Evolutionary conservation across 30 jellyfish, hydroid and myxozoan genomes (phyloP).

Genomic region (Nemopilema nomurai): DNA sequence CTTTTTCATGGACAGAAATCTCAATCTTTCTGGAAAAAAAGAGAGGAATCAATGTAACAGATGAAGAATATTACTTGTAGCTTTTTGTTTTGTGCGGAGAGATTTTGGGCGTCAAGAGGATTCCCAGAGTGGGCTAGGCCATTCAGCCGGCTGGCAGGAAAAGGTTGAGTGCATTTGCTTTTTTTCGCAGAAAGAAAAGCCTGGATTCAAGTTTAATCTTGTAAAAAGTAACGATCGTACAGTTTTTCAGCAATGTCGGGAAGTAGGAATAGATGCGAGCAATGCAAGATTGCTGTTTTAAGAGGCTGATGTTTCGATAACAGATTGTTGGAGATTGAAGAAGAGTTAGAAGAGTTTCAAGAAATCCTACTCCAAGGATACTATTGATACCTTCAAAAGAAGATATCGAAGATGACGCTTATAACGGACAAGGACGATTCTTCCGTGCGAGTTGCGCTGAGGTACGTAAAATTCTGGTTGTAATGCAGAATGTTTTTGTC

Average conservation of each 20-base stretch:
- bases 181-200: background rate
- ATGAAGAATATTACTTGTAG: background rate
- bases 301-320: background rate
- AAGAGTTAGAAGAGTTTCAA: too few relatives aligned
- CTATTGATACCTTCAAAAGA: background rate
- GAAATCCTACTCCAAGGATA: too few relatives aligned
- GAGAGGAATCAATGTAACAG: background rate
- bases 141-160: conserved; percentile 30
- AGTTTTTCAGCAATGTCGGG: background rate
- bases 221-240: background rate
- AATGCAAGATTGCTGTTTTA: background rate
- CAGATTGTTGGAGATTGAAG: background rate
- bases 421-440: conserved; percentile 55
- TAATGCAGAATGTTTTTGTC: background rate
- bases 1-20: background rate
- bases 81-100: background rate
- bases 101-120: background rate
- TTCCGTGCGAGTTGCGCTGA: conserved; percentile 81
- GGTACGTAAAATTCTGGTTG: conserved; percentile 40
- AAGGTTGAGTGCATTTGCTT: conserved; percentile 40
- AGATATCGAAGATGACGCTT: conserved; percentile 29
- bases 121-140: conserved; percentile 14
- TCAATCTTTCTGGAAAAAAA: background rate
- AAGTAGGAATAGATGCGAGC: background rate
- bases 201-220: background rate